Conservation (phyloP, 2,888 invertebrate species). For the Nymphalis polychloros region DNA sequence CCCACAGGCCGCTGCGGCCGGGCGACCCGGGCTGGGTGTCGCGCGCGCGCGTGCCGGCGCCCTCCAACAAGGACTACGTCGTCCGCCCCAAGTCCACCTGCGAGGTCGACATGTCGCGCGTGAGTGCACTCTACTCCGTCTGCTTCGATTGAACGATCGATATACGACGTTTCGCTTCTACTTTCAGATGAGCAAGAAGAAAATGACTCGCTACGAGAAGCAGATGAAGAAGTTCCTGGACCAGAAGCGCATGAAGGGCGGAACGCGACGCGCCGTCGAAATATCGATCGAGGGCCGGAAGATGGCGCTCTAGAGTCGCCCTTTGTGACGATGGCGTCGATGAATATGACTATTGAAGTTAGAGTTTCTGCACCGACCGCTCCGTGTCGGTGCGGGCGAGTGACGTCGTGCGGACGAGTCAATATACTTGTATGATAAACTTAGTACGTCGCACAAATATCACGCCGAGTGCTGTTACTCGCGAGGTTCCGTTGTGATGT, state of each 20-base stretch:
- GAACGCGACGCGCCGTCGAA: slow-evolving; percentile 91
- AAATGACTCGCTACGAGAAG: slow-evolving; percentile 94
- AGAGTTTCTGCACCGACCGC: not conserved
- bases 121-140: slow-evolving; percentile 61
- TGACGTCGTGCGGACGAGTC: not conserved
- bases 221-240: slow-evolving; percentile 96
- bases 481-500: not conserved
- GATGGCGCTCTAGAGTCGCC: slow-evolving; percentile 89
- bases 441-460: not conserved
- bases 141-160: not conserved
- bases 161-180: not conserved
- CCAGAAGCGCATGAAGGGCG: slow-evolving; percentile 89
- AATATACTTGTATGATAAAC: not conserved
- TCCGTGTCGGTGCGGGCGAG: not conserved
- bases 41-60: slow-evolving; percentile 96
- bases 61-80: slow-evolving; percentile 98
- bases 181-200: slow-evolving; percentile 87
- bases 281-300: slow-evolving; percentile 98
- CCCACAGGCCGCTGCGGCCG: slow-evolving; percentile 86
- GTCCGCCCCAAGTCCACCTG: slow-evolving; percentile 95
- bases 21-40: slow-evolving; percentile 98
- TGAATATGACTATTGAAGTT: not conserved
- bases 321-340: not conserved
- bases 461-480: not conserved
- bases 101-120: slow-evolving; percentile 92